Evolutionary conservation across 2,113 vertebrate genomes (phyloP).

Genomic region (Gadus chalcogrammus): DNA sequence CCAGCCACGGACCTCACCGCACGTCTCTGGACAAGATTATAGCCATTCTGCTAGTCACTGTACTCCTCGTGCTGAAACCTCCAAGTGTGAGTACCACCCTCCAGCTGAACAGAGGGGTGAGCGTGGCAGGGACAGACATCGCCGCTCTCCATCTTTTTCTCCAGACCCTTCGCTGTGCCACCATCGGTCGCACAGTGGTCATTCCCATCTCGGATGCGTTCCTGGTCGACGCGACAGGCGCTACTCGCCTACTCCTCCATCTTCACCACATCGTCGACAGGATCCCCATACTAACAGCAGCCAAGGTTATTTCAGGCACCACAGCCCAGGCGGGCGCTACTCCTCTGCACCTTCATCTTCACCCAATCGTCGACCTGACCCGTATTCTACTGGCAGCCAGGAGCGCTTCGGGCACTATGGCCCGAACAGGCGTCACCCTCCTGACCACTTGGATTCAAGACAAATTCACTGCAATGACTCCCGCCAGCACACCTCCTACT

Average conservation of each 20-base stretch:
- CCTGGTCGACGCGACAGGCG: not conserved
- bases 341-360: too few relatives aligned
- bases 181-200: not conserved
- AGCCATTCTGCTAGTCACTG: not conserved
- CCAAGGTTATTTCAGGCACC: too few relatives aligned
- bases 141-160: conserved; percentile 5
- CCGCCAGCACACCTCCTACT: not conserved
- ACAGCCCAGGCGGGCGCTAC: too few relatives aligned
- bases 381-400: too few relatives aligned
- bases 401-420: too few relatives aligned
- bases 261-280: too few relatives aligned
- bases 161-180: not conserved
- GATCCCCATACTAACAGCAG: too few relatives aligned
- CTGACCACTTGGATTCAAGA: not conserved
- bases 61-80: not conserved
- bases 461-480: not conserved
- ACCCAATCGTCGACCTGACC: too few relatives aligned
- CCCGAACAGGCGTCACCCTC: too few relatives aligned
- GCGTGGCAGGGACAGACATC: conserved; percentile 2
- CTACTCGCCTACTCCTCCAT: not conserved
- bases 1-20: too few relatives aligned
- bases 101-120: not conserved
- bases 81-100: not conserved
- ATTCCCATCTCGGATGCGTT: not conserved
- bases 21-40: too few relatives aligned